Percentiles rank a stretch among this genome's conserved stretches.
phyloP scores from a whole-genome alignment of 2,113 vertebrate species.

The Sitta europaea region DNA sequence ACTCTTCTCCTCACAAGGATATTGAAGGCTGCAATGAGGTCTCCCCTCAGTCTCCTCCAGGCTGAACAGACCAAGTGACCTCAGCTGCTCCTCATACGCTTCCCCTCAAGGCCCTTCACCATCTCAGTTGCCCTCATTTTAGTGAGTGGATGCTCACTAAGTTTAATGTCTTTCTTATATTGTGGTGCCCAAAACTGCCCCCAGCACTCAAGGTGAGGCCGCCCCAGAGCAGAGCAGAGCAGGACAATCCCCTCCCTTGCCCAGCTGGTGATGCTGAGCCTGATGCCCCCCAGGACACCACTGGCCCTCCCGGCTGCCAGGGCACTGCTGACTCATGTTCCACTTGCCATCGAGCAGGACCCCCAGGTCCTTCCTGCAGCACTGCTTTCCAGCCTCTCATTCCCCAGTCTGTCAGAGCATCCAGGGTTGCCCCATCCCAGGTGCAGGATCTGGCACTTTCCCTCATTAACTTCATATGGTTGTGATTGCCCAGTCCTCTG shows the following conservation, averaged over 20 bases:
- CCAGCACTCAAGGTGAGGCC: neutral
- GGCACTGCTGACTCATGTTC: too few species aligned
- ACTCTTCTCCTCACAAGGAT: neutral
- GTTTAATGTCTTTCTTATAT: neutral
- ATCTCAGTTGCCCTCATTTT: neutral
- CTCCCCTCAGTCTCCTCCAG: neutral
- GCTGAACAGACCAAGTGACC: neutral
- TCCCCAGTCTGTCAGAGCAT: too few species aligned
- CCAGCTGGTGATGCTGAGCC: neutral
- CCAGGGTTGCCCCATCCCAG: too few species aligned
- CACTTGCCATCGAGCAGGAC: too few species aligned
- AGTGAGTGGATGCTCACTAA: fast-evolving
- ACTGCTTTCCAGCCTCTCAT: too few species aligned
- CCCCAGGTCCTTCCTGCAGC: too few species aligned
- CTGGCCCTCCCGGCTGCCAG: too few species aligned
- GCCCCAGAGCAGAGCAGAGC: neutral
- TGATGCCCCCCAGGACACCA: neutral
- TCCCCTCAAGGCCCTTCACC: neutral
- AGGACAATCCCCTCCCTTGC: neutral
- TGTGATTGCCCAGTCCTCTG: neutral
- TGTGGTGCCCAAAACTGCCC: neutral
- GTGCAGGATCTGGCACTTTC: too few species aligned
- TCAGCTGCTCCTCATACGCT: fast-evolving
- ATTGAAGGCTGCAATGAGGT: fast-evolving
- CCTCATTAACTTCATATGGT: too few species aligned